Evolutionary conservation across 1,140 invertebrate genomes (phyloP).

Genomic region (Atta texana): DNA sequence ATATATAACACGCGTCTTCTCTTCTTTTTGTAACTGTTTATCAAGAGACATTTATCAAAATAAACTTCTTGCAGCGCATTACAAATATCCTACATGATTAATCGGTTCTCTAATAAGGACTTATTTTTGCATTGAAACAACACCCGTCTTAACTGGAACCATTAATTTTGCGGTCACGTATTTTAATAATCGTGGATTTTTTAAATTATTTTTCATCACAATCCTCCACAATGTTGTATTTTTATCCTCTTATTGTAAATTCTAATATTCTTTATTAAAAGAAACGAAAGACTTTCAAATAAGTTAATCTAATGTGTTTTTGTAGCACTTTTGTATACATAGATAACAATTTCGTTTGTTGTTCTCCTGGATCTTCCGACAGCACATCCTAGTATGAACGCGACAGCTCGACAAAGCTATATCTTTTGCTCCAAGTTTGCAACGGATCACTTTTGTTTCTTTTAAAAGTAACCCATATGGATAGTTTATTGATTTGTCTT

Average conservation of each 20-base stretch:
- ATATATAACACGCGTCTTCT: background rate
- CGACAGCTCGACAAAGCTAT: slow-evolving; percentile 38
- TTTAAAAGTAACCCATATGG: slow-evolving; percentile 24
- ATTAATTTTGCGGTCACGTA: slow-evolving; percentile 53
- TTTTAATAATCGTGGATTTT: slow-evolving; percentile 50
- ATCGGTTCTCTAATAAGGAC: slow-evolving; percentile 48
- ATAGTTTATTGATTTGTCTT: slow-evolving; percentile 52
- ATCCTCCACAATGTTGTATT: background rate
- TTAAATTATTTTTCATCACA: slow-evolving; percentile 28
- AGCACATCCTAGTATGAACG: background rate
- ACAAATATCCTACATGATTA: slow-evolving; percentile 55
- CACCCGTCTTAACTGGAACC: slow-evolving; percentile 17
- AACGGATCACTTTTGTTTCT: slow-evolving; percentile 33
- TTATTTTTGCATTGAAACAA: slow-evolving; percentile 52
- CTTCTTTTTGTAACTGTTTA: slow-evolving; percentile 2
- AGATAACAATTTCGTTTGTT: slow-evolving; percentile 47
- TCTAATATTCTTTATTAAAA: slow-evolving; percentile 51
- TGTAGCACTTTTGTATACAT: background rate
- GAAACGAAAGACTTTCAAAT: slow-evolving; percentile 1
- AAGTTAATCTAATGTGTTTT: slow-evolving; percentile 35
- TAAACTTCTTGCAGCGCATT: slow-evolving; percentile 48
- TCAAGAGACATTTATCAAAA: slow-evolving; percentile 58
- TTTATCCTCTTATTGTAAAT: slow-evolving; percentile 20
- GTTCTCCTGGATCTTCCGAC: background rate
- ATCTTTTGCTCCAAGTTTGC: slow-evolving; percentile 19